Evolutionary conservation across 1,140 invertebrate genomes (phyloP).

Genomic region (Gryllus bimaculatus): DNA sequence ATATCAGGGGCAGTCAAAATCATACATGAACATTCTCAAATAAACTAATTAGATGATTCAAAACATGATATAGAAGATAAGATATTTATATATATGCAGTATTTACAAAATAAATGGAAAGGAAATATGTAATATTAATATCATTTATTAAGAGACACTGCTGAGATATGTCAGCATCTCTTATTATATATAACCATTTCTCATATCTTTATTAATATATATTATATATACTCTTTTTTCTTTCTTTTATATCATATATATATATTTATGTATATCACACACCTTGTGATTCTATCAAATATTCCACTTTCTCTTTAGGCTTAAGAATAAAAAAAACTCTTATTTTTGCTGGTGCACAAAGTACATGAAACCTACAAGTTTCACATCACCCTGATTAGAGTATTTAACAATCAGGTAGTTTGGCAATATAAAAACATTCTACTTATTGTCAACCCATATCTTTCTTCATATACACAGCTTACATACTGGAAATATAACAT

Average conservation of each 20-base stretch:
- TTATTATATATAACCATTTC: constrained; percentile 21
- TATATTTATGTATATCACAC: constrained; percentile 23
- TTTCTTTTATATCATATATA: constrained; percentile 18
- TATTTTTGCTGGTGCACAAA: constrained; percentile 9
- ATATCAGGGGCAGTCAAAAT: not conserved
- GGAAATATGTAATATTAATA: constrained; percentile 13
- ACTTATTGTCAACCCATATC: constrained; percentile 20
- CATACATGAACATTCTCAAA: not conserved
- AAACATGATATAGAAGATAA: not conserved
- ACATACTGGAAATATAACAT: constrained; percentile 16
- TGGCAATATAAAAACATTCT: constrained; percentile 16
- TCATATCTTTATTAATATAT: constrained; percentile 20
- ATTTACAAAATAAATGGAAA: constrained; percentile 16
- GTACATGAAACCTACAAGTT: constrained; percentile 16
- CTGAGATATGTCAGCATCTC: constrained; percentile 10
- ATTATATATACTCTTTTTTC: constrained; percentile 14
- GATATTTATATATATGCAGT: constrained; percentile 5
- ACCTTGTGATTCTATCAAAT: constrained; percentile 20
- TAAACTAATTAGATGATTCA: not conserved
- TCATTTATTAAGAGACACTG: constrained; percentile 13
- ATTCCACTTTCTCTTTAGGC: constrained; percentile 14
- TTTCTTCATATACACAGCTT: constrained; percentile 19
- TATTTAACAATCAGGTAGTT: constrained; percentile 7
- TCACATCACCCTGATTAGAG: constrained; percentile 15
- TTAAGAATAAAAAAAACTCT: constrained; percentile 14